phyloP scores from a whole-genome alignment of 2,888 invertebrate species.

The Cryptops parisi region DNA sequence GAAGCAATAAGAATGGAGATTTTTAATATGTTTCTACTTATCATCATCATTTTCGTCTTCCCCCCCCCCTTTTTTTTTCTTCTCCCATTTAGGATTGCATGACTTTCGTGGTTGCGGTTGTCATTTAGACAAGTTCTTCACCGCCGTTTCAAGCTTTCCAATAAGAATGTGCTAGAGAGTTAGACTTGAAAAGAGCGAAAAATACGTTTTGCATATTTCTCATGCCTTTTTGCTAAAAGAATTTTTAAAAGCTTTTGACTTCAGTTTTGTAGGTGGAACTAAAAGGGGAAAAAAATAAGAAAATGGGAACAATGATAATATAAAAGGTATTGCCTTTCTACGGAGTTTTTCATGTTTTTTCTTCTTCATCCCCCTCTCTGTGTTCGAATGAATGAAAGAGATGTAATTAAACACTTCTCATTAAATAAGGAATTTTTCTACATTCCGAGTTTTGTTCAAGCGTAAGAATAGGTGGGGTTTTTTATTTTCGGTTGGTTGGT shows the following conservation, averaged over 20 bases:
- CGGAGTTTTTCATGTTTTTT: not conserved
- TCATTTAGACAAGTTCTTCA: too few relatives aligned
- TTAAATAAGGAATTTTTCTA: constrained; percentile 9
- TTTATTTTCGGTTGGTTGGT: not conserved
- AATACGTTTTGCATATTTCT: constrained; percentile 11
- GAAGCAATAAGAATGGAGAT: too few relatives aligned
- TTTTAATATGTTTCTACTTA: too few relatives aligned
- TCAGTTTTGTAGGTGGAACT: constrained; percentile 5
- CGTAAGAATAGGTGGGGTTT: not conserved
- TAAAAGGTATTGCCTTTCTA: constrained; percentile 9
- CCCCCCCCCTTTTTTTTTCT: too few relatives aligned
- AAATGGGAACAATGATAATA: constrained; percentile 10
- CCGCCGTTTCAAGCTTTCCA: too few relatives aligned
- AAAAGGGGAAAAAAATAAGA: too few relatives aligned
- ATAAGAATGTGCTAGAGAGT: too few relatives aligned
- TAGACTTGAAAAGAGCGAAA: too few relatives aligned
- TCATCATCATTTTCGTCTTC: too few relatives aligned
- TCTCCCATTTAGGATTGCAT: too few relatives aligned
- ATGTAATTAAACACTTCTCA: constrained; percentile 12
- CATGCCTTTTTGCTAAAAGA: constrained; percentile 9
- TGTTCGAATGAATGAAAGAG: not conserved
- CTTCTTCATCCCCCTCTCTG: not conserved
- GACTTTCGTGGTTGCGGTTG: not conserved
- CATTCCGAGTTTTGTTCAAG: not conserved
- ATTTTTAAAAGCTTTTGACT: constrained; percentile 1